Base-by-base conservation (phyloP, 2,888 invertebrate genomes). In the Lepas anatifera region DNA sequence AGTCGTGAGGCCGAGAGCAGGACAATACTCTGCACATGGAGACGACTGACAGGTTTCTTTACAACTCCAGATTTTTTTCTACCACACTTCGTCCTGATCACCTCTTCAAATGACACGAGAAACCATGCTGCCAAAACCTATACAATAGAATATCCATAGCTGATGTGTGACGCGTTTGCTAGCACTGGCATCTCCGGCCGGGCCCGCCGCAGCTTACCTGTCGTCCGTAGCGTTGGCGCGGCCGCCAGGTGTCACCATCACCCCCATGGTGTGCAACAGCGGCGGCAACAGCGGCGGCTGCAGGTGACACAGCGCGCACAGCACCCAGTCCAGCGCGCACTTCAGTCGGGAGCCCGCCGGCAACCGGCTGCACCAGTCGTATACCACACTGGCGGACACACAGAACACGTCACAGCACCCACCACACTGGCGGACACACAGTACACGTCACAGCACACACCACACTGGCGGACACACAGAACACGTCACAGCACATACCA, bases 241-340 rank as follows among this genome's bases (percentile, higher is more conserved):
- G 48, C 80, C 80, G 76, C 82, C 83, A 0, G 81, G 82, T 1
- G 83, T 84, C 2, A 83, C 82, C 52, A 83, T 81, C 50, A 84
- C 86, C 68, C 87, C 87, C 79, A 92, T 86, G 78, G 87, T 86
- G 77, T 87, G 86, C 71, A 94, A 80, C 41, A 94, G 79, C 74
- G 86, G 82, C 66, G 86, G 87, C 77, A 92, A 94, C 69, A 90
- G 81, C 73, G 88, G 87, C 0, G 92, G 89, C 75, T 88, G 85
- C 41, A 92, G 89, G 79, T 88, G 90, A 80, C 93, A 94, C 77
- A 93, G 84, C 7, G 93, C 88, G 79, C 94, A 95, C 68, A 95
- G 80, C 70, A 92, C 85, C 76, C 89, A 87, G 80, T 95, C 92
- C n/a, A 95, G 85, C 0, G 92, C 86, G 76, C 87, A 87, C 80